Conservation (phyloP, 2,797 vertebrate genomes). For the Sorex maritimensis region DNA sequence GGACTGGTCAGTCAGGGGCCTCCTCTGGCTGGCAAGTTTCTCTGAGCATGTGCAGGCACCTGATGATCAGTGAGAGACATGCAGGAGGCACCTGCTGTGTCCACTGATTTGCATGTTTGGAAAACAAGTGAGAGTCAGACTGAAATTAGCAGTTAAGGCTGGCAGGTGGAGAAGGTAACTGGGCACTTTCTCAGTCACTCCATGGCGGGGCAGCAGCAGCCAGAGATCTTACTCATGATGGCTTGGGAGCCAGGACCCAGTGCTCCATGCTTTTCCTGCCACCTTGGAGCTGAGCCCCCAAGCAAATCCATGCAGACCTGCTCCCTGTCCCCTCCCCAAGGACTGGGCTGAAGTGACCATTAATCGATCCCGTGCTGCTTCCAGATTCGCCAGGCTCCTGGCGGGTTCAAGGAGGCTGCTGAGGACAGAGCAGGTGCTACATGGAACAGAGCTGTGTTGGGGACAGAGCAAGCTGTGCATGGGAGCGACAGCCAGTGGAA, state of each 20-base stretch:
- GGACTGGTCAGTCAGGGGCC: background rate
- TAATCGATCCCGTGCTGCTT: too few relatives aligned
- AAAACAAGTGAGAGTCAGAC: slow-evolving; percentile 82
- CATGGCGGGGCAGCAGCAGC: slow-evolving; percentile 80
- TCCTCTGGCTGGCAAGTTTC: background rate
- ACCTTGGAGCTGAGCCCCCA: background rate
- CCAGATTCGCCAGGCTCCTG: too few relatives aligned
- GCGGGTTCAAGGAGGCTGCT: too few relatives aligned
- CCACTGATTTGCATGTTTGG: slow-evolving; percentile 78
- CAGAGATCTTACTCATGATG: slow-evolving; percentile 84
- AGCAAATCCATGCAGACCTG: rapidly evolving
- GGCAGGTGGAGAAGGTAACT: slow-evolving; percentile 85
- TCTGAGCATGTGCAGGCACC: background rate
- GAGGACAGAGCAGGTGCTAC: too few relatives aligned
- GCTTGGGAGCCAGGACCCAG: slow-evolving; percentile 83
- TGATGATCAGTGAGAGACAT: background rate
- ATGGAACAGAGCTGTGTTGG: too few relatives aligned
- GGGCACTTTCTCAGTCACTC: slow-evolving; percentile 81
- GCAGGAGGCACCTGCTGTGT: slow-evolving; percentile 71
- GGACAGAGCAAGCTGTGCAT: too few relatives aligned
- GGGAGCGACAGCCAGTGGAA: too few relatives aligned
- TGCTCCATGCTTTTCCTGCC: background rate
- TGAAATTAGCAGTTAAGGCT: slow-evolving; percentile 88
- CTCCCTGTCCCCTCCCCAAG: background rate
- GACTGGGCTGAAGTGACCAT: slow-evolving; percentile 12